Conservation (phyloP, 2,888 invertebrate genomes). For the Gastracanthus pulcherrimus region DNA sequence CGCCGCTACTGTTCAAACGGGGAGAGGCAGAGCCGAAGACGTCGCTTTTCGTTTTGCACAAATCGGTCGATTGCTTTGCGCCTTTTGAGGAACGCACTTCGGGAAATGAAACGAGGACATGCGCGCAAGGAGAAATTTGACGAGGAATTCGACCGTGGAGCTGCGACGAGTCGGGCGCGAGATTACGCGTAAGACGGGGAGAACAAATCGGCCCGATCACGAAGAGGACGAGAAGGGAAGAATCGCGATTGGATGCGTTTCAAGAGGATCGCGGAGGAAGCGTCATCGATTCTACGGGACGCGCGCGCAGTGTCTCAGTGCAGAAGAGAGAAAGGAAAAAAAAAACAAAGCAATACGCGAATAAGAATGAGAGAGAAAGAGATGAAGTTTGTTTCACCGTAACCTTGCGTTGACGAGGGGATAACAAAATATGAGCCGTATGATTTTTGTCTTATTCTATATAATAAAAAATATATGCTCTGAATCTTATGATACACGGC, state of each 20-base stretch:
- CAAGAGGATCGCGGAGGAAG: not conserved
- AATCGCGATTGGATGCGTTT: conserved; percentile 1
- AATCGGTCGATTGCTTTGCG: conserved; percentile 47
- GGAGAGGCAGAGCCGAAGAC: conserved; percentile 55
- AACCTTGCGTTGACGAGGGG: conserved; percentile 13
- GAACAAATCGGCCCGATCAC: not conserved
- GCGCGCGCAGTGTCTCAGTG: not conserved
- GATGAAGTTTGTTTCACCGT: conserved; percentile 12
- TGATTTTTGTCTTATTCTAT: conserved; percentile 5
- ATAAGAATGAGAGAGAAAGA: not conserved
- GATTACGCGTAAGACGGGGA: conserved; percentile 16
- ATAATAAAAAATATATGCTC: not conserved
- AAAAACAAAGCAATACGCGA: not conserved
- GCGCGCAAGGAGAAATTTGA: no score
- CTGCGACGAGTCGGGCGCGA: no score
- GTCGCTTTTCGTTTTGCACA: conserved; percentile 60
- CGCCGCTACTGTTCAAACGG: conserved; percentile 47
- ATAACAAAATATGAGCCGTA: not conserved
- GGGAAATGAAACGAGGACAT: no score
- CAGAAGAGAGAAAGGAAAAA: not conserved
- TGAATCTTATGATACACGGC: conserved; percentile 50
- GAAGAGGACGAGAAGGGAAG: conserved; percentile 27
- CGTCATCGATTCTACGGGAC: not conserved
- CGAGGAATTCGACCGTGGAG: no score
- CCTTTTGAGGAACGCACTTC: conserved; percentile 39